A percentile compares a stretch with the other conserved stretches of the same genome.
These are phyloP conservation scores for Halictus quadricinctus DNA, from an alignment of 2,888 invertebrate genomes.

Conservation along the genomic window DNA sequence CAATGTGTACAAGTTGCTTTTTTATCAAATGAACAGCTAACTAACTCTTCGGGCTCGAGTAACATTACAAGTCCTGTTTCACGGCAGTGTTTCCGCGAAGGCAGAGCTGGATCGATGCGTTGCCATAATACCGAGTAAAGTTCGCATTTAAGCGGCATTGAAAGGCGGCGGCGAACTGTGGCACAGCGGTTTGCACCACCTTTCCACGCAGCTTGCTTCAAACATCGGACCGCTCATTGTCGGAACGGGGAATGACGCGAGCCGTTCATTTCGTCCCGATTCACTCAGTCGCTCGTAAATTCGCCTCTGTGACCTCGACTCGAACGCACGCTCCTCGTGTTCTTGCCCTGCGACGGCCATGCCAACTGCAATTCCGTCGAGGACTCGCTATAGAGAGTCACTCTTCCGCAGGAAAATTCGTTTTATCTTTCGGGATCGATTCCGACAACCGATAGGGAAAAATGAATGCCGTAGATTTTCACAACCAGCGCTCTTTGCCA, in stretches of 20 bases:
- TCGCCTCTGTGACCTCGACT: conserved; percentile 52
- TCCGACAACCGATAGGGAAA: not conserved
- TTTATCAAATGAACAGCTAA: too few relatives aligned
- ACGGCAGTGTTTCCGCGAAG: not conserved
- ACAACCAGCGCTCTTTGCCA: not conserved
- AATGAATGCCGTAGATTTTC: not conserved
- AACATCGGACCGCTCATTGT: conserved; percentile 41
- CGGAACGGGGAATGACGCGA: conserved; percentile 49
- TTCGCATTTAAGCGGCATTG: conserved; percentile 11
- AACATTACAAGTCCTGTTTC: not conserved
- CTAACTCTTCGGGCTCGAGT: not conserved
- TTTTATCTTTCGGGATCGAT: not conserved
- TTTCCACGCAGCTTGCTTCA: conserved; percentile 25
- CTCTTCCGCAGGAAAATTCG: not conserved
- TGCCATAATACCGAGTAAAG: not conserved
- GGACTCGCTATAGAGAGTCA: not conserved
- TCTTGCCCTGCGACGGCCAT: conserved; percentile 16
- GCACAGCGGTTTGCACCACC: conserved; percentile 14
- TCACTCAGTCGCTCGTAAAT: conserved; percentile 53
- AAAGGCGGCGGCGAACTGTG: conserved; percentile 1
- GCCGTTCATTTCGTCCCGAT: conserved; percentile 52
- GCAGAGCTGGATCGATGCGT: conserved; percentile 1
- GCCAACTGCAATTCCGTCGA: not conserved
- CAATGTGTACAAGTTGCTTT: too few relatives aligned
- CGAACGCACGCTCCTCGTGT: conserved; percentile 36